phyloP scores from a whole-genome alignment of 1,140 invertebrate species.

The Vanessa atalanta region DNA sequence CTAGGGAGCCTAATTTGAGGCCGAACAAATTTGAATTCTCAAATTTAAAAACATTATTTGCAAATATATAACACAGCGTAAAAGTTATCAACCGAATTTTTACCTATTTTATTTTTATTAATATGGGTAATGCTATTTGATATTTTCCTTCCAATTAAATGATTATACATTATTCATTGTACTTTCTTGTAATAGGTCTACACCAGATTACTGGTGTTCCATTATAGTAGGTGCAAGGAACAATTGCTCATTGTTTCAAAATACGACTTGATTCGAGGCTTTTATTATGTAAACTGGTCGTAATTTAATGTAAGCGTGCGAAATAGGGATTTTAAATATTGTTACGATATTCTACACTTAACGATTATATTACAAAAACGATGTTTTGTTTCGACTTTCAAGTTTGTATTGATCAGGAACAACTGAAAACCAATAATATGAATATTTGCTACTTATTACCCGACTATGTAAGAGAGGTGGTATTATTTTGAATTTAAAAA shows the following conservation, averaged over 20 bases:
- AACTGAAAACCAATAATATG: not conserved
- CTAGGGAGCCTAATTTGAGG: too few species aligned
- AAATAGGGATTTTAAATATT: slow-evolving; percentile 22
- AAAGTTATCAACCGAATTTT: too few species aligned
- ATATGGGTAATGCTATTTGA: too few species aligned
- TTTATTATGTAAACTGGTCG: slow-evolving; percentile 20
- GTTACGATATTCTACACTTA: slow-evolving; percentile 11
- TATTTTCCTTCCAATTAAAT: too few species aligned
- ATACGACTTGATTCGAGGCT: not conserved
- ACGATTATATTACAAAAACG: slow-evolving; percentile 8
- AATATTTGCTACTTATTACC: not conserved
- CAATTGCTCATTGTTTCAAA: slow-evolving; percentile 23
- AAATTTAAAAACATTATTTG: too few species aligned
- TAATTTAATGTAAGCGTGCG: slow-evolving; percentile 2
- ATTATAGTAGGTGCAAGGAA: slow-evolving; percentile 5
- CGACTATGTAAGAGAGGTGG: not conserved
- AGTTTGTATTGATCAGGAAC: not conserved
- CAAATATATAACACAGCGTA: too few species aligned
- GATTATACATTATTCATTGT: not conserved
- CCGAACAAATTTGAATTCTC: too few species aligned
- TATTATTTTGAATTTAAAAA: too few species aligned
- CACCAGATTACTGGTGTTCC: not conserved
- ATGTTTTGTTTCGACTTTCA: not conserved
- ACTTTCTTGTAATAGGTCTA: not conserved
- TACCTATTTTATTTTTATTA: too few species aligned